Conservation (phyloP, 1,140 invertebrate species). For the Eumaeus atala region DNA sequence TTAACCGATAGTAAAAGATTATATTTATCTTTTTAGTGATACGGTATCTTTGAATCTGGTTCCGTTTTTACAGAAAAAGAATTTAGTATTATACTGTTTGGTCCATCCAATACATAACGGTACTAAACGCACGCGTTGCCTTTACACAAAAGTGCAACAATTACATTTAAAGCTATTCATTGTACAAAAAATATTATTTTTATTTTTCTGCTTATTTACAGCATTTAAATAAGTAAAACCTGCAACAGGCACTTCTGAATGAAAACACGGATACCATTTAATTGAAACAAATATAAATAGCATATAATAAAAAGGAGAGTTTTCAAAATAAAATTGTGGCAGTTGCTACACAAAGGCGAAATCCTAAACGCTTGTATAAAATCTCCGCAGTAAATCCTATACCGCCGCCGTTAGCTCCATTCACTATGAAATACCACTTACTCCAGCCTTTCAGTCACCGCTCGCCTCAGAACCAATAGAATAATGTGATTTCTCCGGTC, state of each 20-base stretch:
- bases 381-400: constrained; percentile 20
- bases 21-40: too few species aligned
- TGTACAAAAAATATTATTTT: not conserved
- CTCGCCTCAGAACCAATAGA: constrained; percentile 18
- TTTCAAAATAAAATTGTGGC: constrained; percentile 8
- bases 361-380: constrained; percentile 15
- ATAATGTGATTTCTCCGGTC: constrained; percentile 17
- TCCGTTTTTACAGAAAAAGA: too few species aligned
- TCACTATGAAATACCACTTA: constrained; percentile 19
- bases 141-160: too few species aligned
- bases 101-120: too few species aligned
- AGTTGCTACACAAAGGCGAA: constrained; percentile 12
- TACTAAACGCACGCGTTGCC: too few species aligned
- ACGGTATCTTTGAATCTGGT: too few species aligned
- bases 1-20: too few species aligned
- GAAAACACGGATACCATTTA: not conserved
- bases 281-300: not conserved
- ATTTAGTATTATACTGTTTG: too few species aligned
- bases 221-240: not conserved
- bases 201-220: not conserved
- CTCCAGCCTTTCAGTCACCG: constrained; percentile 18
- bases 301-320: not conserved
- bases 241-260: too few species aligned
- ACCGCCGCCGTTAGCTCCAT: constrained; percentile 19
- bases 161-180: not conserved